A percentile compares a stretch with the other conserved stretches of the same genome.
These are phyloP conservation scores for Amaurobius ferox DNA, from an alignment of 2,888 invertebrate genomes.

Conservation along the genomic window DNA sequence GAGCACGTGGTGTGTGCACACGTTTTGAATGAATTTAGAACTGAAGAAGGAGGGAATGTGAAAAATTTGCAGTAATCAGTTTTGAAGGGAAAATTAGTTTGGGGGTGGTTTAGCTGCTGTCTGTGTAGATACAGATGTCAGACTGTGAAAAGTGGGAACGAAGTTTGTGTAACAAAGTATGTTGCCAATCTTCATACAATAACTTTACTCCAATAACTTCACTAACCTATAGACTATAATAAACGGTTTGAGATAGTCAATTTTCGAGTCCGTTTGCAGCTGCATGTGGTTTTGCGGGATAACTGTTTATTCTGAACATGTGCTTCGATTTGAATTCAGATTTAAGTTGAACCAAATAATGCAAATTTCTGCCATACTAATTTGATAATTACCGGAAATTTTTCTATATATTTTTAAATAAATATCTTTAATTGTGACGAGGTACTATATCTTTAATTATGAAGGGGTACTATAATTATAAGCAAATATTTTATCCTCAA, in stretches of 20 bases:
- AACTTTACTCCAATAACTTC: background rate
- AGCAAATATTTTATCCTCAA: too few species aligned
- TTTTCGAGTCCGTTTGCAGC: background rate
- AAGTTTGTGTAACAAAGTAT: background rate
- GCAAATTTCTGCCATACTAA: too few species aligned
- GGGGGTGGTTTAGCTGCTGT: background rate
- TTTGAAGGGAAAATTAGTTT: slow-evolving; percentile 13
- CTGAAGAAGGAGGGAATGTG: slow-evolving; percentile 3
- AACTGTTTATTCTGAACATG: background rate
- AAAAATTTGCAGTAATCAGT: slow-evolving; percentile 3
- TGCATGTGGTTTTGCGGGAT: background rate
- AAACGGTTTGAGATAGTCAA: background rate
- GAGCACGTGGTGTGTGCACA: slow-evolving; percentile 26
- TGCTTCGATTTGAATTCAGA: background rate
- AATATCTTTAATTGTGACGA: too few species aligned
- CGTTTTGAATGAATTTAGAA: slow-evolving; percentile 35
- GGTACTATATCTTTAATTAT: too few species aligned
- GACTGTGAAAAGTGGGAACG: background rate
- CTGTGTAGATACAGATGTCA: background rate
- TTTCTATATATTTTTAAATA: too few species aligned
- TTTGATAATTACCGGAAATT: too few species aligned
- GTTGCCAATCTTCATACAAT: background rate
- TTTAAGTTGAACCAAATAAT: too few species aligned
- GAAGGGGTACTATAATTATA: too few species aligned
- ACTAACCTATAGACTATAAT: background rate